phyloP scores from a whole-genome alignment of 2,888 invertebrate genomes.

The Coecobrya sp. region DNA sequence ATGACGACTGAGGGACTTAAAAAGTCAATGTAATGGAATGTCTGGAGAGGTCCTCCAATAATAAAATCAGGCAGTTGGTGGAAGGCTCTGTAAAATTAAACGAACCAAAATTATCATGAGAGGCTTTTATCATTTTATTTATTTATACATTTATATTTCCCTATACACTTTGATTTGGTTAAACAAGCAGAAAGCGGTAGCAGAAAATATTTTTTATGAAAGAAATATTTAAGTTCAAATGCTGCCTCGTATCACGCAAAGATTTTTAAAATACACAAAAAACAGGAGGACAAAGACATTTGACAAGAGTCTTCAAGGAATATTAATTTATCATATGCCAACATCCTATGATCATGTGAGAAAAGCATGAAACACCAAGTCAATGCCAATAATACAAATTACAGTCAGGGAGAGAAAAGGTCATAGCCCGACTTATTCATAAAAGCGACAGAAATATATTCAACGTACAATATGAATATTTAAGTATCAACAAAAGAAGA shows the following conservation, averaged over 20 bases:
- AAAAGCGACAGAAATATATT: background rate
- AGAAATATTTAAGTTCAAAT: too few relatives aligned
- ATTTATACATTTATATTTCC: background rate
- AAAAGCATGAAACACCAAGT: background rate
- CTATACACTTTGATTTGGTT: background rate
- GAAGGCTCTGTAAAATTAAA: slow-evolving; percentile 13
- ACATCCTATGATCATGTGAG: slow-evolving; percentile 3
- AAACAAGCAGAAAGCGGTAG: background rate
- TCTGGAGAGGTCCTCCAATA: slow-evolving; percentile 48
- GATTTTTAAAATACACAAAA: background rate
- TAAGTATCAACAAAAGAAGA: background rate
- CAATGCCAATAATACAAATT: background rate
- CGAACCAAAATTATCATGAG: slow-evolving; percentile 14
- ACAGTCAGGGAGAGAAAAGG: background rate
- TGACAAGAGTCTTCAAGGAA: background rate
- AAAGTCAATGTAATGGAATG: slow-evolving; percentile 45
- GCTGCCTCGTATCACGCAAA: too few relatives aligned
- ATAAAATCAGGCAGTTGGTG: background rate
- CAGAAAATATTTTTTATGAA: background rate
- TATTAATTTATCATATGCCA: background rate
- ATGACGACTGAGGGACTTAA: background rate
- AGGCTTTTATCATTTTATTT: background rate
- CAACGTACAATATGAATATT: slow-evolving; percentile 15
- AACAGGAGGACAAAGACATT: slow-evolving; percentile 33
- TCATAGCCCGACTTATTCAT: background rate